A percentile compares a stretch with the other conserved stretches of the same genome.
phyloP scores from a whole-genome alignment of 1,140 invertebrate genomes.

The Bacillus rossius region DNA sequence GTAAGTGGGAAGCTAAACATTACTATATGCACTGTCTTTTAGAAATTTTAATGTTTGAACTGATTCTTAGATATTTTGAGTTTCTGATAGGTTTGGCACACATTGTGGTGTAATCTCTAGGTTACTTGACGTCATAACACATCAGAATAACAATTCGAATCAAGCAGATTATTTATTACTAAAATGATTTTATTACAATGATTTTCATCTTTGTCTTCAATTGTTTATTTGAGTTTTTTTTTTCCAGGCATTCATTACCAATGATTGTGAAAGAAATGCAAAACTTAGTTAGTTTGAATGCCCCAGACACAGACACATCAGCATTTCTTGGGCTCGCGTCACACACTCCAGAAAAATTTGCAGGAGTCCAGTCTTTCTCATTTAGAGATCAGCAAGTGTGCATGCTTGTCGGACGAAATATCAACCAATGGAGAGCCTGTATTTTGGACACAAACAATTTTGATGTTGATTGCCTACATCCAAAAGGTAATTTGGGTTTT shows the following conservation, averaged over 20 bases:
- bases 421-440: constrained; percentile 55
- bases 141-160: too few species aligned
- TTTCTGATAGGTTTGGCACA: too few species aligned
- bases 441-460: constrained; percentile 30
- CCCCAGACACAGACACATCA: constrained; percentile 39
- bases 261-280: constrained; percentile 52
- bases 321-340: neutral
- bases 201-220: neutral
- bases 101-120: too few species aligned
- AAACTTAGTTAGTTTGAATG: constrained; percentile 42
- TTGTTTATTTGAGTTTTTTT: constrained; percentile 10
- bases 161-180: too few species aligned
- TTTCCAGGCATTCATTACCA: constrained; percentile 44
- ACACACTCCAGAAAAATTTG: too few species aligned
- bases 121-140: too few species aligned
- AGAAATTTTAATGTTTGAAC: too few species aligned
- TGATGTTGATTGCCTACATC: constrained; percentile 37
- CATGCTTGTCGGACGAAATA: constrained; percentile 57
- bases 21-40: too few species aligned
- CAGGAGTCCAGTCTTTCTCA: neutral
- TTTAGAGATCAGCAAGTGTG: constrained; percentile 34
- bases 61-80: too few species aligned
- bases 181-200: too few species aligned
- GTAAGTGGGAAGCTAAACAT: too few species aligned
- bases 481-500: constrained; percentile 35